Evolutionary conservation across 2,113 vertebrate genomes (phyloP).

Genomic region (Mastomys coucha): DNA sequence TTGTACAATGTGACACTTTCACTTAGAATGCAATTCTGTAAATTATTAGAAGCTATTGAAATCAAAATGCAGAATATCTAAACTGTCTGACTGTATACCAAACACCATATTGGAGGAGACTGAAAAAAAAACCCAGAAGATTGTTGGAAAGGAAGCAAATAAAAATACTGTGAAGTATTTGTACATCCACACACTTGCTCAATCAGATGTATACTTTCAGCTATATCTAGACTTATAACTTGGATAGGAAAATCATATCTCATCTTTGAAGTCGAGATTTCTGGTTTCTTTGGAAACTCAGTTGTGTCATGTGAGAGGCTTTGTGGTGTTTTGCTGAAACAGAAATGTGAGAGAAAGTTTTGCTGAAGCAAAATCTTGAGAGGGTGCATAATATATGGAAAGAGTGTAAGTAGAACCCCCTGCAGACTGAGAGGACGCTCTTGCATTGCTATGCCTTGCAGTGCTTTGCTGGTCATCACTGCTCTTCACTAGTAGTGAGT

Average conservation of each 20-base stretch:
- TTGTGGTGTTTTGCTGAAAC: no score
- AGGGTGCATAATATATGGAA: no score
- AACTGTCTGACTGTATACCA: neutral
- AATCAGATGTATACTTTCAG: neutral
- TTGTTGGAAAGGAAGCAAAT: neutral
- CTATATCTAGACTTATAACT: neutral
- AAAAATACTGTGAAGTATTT: neutral
- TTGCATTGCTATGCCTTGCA: no score
- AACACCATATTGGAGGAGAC: neutral
- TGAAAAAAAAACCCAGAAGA: no score
- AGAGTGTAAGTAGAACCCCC: no score
- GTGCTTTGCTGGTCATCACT: no score
- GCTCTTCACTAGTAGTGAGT: no score
- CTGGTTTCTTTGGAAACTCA: no score
- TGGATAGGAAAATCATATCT: neutral
- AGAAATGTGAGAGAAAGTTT: no score
- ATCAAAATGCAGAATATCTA: neutral
- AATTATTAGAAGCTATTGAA: neutral
- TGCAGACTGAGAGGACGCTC: no score
- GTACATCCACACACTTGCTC: neutral
- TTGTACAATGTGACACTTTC: neutral
- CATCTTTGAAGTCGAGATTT: neutral
- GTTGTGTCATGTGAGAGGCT: no score
- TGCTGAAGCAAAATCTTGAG: no score
- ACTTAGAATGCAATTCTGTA: neutral